Evolutionary conservation across 2,797 vertebrate genomes (phyloP), one percentile per base, ranked within the genome.

Genomic region (Astyanax mexicanus): DNA sequence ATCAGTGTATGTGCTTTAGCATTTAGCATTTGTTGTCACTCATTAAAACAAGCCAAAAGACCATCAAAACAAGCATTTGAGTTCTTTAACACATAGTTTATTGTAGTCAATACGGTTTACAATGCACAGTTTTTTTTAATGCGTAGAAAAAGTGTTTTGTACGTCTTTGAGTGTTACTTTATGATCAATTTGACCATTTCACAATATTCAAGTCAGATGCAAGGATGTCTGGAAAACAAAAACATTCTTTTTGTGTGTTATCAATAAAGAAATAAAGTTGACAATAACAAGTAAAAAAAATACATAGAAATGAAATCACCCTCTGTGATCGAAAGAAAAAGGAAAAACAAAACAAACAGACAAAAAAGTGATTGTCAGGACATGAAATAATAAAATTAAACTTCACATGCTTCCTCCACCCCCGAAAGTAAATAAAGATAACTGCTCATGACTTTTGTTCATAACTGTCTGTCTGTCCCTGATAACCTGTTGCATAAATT

Each of bases 181-280:
- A 87, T 23, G 68, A 84, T 91, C 88, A 92, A 88, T 92, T 93
- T 90, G 90, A 93, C 88, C 85, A 83, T 88, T 92, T 93, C 89
- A 93, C 90, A 92, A 93, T 89, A 81, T 92, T 92, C 89, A 93
- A 91, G 91, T 93, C 90, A 93, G 87, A 89, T 91, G 90, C 83
- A 86, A 88, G 74, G 81, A 91, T 80, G 84, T 85, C 89, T 87
- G 88, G 90, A 88, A 82, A 89, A 88, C 86, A 88, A n/a, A n/a
- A n/a, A n/a, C n/a, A n/a, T n/a, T 82, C 90, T 87, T 91, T 83
- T 84, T 87, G 86, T 81, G 78, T 89, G 77, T 90, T 84, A 76
- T 90, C 85, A 88, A 87, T 86, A 87, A 87, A 84, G 84, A 86
- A 84, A 89, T 86, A 87, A 87, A 83, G 89, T 86, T 87, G 81